Evolutionary conservation across 2,113 vertebrate genomes (phyloP).

Genomic region (Gavia stellata): DNA sequence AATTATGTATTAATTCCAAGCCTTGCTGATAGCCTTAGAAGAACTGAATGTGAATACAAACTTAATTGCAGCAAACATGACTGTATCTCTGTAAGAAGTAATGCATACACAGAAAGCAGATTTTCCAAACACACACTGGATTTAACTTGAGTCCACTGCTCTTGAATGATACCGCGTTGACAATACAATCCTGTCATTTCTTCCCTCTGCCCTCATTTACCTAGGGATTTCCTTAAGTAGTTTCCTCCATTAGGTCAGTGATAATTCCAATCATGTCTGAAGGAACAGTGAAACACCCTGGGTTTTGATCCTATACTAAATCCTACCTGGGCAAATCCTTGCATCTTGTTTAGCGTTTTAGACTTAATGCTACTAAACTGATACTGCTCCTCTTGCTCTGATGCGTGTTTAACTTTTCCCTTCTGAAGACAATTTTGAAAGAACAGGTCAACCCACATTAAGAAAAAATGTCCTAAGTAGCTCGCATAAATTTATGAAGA

Average conservation of each 20-base stretch:
- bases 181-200: not conserved
- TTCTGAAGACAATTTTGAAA: not conserved
- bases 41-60: not conserved
- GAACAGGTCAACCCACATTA: not conserved
- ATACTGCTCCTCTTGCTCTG: not conserved
- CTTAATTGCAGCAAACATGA: not conserved
- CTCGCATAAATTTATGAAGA: not conserved
- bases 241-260: not conserved
- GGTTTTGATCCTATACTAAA: not conserved
- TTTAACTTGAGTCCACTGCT: not conserved
- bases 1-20: not conserved
- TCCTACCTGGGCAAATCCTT: not conserved
- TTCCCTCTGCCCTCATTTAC: not conserved
- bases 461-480: not conserved
- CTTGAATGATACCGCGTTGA: not conserved
- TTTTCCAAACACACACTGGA: not conserved
- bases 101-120: not conserved
- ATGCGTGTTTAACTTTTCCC: not conserved
- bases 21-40: not conserved
- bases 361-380: not conserved
- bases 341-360: not conserved
- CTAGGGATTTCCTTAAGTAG: not conserved
- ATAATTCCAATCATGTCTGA: not conserved
- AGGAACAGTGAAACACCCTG: not conserved
- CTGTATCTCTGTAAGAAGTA: not conserved